Conservation (phyloP, 2,797 vertebrate species). For the Pempheris klunzingeri region DNA sequence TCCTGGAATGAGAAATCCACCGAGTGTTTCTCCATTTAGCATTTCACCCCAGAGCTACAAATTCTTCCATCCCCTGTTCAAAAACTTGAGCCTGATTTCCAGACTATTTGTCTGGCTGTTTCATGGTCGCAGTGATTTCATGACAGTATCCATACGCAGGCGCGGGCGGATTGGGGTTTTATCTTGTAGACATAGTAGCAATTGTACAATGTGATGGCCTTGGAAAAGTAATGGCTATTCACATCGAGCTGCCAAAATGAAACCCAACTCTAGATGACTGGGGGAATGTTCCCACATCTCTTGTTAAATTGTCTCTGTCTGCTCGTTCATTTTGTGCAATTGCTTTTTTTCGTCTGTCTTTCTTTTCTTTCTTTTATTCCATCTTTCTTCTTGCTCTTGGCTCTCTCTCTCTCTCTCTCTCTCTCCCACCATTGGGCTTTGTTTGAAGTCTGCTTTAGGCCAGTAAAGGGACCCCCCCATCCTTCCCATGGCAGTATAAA, state of each 20-base stretch:
- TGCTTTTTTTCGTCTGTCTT: neutral
- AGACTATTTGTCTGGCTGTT: constrained; percentile 69
- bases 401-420: constrained; percentile 28
- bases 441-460: constrained; percentile 86
- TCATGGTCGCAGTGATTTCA: constrained; percentile 69
- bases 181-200: constrained; percentile 78
- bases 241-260: constrained; percentile 73
- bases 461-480: constrained; percentile 83
- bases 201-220: constrained; percentile 74
- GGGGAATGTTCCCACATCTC: constrained; percentile 77
- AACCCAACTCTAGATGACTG: constrained; percentile 73
- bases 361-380: constrained; percentile 35
- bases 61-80: constrained; percentile 42
- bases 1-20: constrained; percentile 26
- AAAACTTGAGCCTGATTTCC: constrained; percentile 59
- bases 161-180: constrained; percentile 69
- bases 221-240: constrained; percentile 76
- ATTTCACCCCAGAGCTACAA: constrained; percentile 32
- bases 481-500: constrained; percentile 80
- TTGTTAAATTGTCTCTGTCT: constrained; percentile 77
- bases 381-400: constrained; percentile 47
- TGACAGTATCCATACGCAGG: constrained; percentile 72
- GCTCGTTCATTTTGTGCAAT: constrained; percentile 72
- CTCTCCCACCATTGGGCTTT: constrained; percentile 63
- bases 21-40: constrained; percentile 45